A percentile compares a stretch with the other conserved stretches of the same genome.
These are phyloP conservation scores for Punctoribates punctum DNA, from an alignment of 2,888 invertebrate species.

Conservation along the genomic window DNA sequence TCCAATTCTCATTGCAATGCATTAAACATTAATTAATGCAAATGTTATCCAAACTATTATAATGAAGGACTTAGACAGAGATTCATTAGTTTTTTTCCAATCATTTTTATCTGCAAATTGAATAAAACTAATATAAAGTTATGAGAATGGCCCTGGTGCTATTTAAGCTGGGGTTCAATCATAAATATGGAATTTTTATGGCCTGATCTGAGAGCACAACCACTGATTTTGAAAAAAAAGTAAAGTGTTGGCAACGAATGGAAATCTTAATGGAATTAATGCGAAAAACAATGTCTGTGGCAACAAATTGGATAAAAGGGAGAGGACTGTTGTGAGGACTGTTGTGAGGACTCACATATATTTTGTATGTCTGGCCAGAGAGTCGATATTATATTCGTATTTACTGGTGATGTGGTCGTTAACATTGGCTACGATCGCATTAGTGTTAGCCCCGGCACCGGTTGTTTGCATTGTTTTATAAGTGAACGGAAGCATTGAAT, in stretches of 20 bases:
- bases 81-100: neutral
- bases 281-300: no score
- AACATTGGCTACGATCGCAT: neutral
- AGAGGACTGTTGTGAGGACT: no score
- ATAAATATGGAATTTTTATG: no score
- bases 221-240: neutral
- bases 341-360: conserved; percentile 41
- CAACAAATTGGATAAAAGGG: neutral
- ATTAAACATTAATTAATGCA: conserved; percentile 12
- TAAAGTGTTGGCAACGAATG: neutral
- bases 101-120: neutral
- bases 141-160: neutral
- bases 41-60: neutral
- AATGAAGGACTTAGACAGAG: neutral
- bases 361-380: conserved; percentile 31
- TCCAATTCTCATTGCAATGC: neutral
- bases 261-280: neutral
- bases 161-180: neutral
- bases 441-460: conserved; percentile 47
- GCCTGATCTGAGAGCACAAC: no score
- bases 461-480: conserved; percentile 46
- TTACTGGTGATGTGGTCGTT: conserved; percentile 30
- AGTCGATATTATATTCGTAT: conserved; percentile 39
- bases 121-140: neutral
- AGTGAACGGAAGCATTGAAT: conserved; percentile 45